These are phyloP conservation scores for Hypotaenidia okinawae DNA, from an alignment of 2,797 vertebrate genomes.

Conservation along the genomic window DNA sequence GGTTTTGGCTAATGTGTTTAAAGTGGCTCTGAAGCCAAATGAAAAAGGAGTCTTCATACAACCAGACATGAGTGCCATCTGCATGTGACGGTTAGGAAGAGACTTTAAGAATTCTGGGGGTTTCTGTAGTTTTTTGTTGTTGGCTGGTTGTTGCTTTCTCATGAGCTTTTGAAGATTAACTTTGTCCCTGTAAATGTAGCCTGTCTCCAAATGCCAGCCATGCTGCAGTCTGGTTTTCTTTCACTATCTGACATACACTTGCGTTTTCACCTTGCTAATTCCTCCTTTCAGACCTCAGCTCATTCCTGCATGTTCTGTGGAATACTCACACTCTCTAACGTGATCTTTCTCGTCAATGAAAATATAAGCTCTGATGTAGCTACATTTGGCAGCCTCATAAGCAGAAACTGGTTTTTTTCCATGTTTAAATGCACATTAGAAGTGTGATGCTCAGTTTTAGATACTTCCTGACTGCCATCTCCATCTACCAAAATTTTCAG, in stretches of 20 bases:
- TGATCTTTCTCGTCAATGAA: neutral
- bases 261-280: neutral
- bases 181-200: neutral
- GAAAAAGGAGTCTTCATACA: neutral
- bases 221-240: neutral
- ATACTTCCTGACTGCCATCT: neutral
- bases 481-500: neutral
- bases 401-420: neutral
- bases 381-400: neutral
- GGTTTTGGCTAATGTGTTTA: neutral
- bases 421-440: neutral
- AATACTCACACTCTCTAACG: neutral
- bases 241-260: neutral
- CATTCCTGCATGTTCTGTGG: neutral
- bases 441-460: neutral
- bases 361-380: neutral
- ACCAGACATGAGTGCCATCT: neutral
- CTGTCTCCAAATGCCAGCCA: neutral
- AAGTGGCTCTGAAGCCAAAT: neutral
- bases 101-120: neutral
- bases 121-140: accelerated
- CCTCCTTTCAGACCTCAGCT: neutral
- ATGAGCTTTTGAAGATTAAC: neutral
- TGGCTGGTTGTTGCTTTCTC: neutral
- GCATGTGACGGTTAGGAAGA: neutral